These are phyloP conservation scores for Drosophila greeni DNA, from an alignment of 2,888 invertebrate genomes.

Conservation along the genomic window DNA sequence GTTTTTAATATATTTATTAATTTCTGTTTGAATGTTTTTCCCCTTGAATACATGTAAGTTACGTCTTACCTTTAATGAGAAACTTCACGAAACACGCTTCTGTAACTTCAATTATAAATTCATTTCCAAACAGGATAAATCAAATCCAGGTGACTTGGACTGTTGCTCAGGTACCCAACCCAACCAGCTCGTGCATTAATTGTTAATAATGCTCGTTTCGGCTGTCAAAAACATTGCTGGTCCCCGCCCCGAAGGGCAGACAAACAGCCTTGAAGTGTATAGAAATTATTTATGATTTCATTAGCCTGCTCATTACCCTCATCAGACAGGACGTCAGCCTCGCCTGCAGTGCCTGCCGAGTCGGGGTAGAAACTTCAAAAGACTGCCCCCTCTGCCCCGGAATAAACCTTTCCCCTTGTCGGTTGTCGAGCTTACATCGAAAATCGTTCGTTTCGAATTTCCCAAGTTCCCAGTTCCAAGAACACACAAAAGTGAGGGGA, in stretches of 20 bases:
- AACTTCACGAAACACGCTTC: neutral
- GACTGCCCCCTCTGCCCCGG: neutral
- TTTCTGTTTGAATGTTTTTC: no score
- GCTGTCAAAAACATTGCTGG: conserved; percentile 9
- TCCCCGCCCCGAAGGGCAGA: neutral
- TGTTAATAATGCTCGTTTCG: conserved; percentile 8
- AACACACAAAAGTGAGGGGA: conserved; percentile 37
- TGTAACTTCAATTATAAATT: no score
- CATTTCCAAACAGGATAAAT: no score
- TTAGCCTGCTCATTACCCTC: conserved; percentile 36
- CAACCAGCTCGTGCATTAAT: conserved; percentile 7
- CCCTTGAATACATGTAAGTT: no score
- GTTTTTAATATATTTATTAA: no score
- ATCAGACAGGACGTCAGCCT: conserved; percentile 19
- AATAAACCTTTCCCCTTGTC: conserved; percentile 19
- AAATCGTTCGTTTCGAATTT: conserved; percentile 44
- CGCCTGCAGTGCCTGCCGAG: conserved; percentile 4
- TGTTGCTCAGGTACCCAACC: neutral
- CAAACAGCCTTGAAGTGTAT: conserved; percentile 15
- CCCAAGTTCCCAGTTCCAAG: conserved; percentile 50
- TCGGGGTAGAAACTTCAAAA: conserved; percentile 21
- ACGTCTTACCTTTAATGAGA: no score
- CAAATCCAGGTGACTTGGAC: neutral
- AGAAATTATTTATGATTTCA: conserved; percentile 35
- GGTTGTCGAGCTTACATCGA: conserved; percentile 22